These are phyloP conservation scores for Zoanthus solanderi DNA, from an alignment of 92 coral and sea anemone species.

Conservation along the genomic window DNA sequence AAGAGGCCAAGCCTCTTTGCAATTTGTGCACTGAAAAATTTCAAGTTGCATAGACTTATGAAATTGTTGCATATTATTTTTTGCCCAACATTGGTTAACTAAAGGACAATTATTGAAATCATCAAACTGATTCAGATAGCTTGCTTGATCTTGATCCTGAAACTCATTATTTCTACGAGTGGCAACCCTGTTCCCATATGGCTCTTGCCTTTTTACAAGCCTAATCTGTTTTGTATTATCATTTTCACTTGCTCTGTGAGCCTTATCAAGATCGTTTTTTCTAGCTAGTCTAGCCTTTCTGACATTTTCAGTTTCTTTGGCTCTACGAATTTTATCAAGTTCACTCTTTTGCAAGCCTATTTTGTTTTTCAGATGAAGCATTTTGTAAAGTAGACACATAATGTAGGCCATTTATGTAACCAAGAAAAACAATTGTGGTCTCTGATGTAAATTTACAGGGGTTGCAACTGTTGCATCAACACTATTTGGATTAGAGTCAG, in stretches of 20 bases:
- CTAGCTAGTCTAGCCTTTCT: neutral
- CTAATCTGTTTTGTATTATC: neutral
- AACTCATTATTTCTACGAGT: neutral
- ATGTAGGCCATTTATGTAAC: neutral
- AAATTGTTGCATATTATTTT: neutral
- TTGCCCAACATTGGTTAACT: neutral
- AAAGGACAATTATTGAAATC: neutral
- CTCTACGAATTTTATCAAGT: neutral
- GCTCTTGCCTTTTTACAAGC: neutral
- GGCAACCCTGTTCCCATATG: neutral
- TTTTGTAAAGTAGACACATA: neutral
- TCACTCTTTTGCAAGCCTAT: neutral
- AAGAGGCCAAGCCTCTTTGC: constrained; percentile 7
- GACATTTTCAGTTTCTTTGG: neutral
- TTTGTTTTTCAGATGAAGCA: neutral
- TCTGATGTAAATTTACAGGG: neutral
- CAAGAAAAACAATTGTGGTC: neutral
- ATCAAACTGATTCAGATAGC: neutral
- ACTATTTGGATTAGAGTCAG: neutral
- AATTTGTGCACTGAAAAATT: neutral
- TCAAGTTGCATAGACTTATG: neutral
- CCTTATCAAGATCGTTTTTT: neutral
- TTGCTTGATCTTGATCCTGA: neutral
- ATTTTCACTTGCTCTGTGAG: neutral
- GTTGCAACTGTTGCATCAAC: neutral